Conservation (phyloP, 2,888 invertebrate species). For the Crematogaster levior region DNA sequence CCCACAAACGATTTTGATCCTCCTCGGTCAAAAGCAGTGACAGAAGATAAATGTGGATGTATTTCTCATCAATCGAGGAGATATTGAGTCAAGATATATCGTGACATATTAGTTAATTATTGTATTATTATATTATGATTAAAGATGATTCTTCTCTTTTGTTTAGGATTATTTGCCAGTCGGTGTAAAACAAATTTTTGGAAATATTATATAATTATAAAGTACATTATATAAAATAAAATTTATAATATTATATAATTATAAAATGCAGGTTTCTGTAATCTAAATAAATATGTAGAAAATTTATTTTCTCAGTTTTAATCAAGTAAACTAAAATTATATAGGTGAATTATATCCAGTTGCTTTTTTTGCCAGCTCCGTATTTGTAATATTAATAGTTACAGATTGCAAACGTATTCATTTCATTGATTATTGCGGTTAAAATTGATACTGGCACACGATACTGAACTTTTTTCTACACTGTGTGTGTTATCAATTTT, state of each 20-base stretch:
- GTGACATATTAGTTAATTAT: not conserved
- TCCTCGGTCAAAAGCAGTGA: not conserved
- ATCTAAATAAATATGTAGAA: not conserved
- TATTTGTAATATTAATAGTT: not conserved
- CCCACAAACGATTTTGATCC: conserved; percentile 18
- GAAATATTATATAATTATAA: too few species aligned
- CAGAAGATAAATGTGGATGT: not conserved
- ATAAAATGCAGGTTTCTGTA: not conserved
- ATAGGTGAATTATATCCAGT: not conserved
- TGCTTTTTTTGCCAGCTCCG: not conserved
- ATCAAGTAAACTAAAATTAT: not conserved
- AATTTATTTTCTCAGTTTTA: not conserved
- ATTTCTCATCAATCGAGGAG: not conserved
- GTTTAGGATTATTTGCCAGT: not conserved
- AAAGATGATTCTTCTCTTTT: not conserved
- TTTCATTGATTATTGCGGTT: conserved; percentile 13
- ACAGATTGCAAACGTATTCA: not conserved
- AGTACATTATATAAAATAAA: too few species aligned
- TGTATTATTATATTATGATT: not conserved
- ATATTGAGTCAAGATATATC: not conserved
- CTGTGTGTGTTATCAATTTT: not conserved
- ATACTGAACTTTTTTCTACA: not conserved
- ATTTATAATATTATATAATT: too few species aligned
- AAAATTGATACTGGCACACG: not conserved
- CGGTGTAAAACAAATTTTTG: not conserved